phyloP scores from a whole-genome alignment of 2,113 vertebrate species.

The Isurus oxyrinchus region DNA sequence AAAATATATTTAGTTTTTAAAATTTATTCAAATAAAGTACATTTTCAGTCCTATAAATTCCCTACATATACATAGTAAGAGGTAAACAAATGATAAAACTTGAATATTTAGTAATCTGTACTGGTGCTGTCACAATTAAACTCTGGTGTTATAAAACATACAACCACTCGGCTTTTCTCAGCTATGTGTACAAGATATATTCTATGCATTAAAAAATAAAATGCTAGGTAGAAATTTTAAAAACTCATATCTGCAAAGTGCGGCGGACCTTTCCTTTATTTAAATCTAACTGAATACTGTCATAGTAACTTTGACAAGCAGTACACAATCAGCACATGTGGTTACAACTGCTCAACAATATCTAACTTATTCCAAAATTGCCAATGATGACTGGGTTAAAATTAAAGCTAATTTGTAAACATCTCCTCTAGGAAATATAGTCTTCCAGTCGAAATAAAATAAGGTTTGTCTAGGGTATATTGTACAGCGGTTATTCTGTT shows the following conservation, averaged over 20 bases:
- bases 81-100: conserved; percentile 66
- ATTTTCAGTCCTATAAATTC: conserved; percentile 85
- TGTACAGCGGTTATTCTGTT: conserved; percentile 36
- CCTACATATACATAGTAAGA: conserved; percentile 79
- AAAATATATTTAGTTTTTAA: conserved; percentile 85
- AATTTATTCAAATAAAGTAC: conserved; percentile 78
- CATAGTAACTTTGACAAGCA: conserved; percentile 39
- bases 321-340: conserved; percentile 37
- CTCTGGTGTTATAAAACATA: conserved; percentile 38
- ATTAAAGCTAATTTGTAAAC: conserved; percentile 60
- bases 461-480: conserved; percentile 36
- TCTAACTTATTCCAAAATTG: conserved; percentile 37
- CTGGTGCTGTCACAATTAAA: conserved; percentile 38
- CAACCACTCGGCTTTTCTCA: conserved; percentile 30
- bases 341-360: conserved; percentile 37
- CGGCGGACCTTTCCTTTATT: conserved; percentile 54
- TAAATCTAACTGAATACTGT: conserved; percentile 57
- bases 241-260: conserved; percentile 50
- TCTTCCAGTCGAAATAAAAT: conserved; percentile 38
- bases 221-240: conserved; percentile 38
- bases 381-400: conserved; percentile 42
- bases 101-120: conserved; percentile 37
- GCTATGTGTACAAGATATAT: conserved; percentile 38
- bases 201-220: conserved; percentile 38
- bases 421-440: conserved; percentile 41